Base-by-base conservation (phyloP, 2,888 invertebrate species). In the Ethmia dodecea region DNA sequence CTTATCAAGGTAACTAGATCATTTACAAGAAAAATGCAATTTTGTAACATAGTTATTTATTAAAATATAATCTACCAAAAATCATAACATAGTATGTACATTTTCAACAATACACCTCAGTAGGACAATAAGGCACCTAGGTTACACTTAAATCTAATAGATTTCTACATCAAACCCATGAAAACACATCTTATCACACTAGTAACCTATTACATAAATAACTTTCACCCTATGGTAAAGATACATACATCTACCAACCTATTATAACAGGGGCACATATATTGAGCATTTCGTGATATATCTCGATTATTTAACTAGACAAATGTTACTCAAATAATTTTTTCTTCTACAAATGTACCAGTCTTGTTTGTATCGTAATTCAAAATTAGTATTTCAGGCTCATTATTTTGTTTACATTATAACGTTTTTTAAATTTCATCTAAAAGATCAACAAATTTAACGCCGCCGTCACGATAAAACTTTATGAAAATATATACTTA, bases 51-150 rank as follows among this genome's bases (percentile, higher is more conserved):
- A 69, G 72, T 73, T 35, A 73, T 80, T 81, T 81, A 80, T 72
- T 75, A 71, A 76, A 77, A 83, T 78, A 81, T 75, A 76, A 61
- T 73, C 73, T 75, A 78, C 64, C 57, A 72, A 71, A 71, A 71
- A 60, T 79, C 73, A 75, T 80, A 83, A 84, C 80, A 76, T 76
- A 69, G 68, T 84, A 83, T 79, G 72, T 83, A 84, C 79, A 80
- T 63, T 70, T 61, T 72, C 63, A 78, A 79, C 79, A 80, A 73
- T 77, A 79, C 80, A 81, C 78, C 77, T 71, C 60, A 60, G 68
- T 65, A 71, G 65, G 63, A 70, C 53, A 65, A 69, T 72, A 83
- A 80, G 79, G 83, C 81, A 81, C 81, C 72, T 71, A 70, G 64
- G 58, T 52, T 31, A 42, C 35, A 45, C 34, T 38, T 15, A 15